A percentile compares a stretch with the other conserved stretches of the same genome.
Evolutionary conservation across 2,113 vertebrate genomes (phyloP).

Genomic region (Melanocharis versteri): DNA sequence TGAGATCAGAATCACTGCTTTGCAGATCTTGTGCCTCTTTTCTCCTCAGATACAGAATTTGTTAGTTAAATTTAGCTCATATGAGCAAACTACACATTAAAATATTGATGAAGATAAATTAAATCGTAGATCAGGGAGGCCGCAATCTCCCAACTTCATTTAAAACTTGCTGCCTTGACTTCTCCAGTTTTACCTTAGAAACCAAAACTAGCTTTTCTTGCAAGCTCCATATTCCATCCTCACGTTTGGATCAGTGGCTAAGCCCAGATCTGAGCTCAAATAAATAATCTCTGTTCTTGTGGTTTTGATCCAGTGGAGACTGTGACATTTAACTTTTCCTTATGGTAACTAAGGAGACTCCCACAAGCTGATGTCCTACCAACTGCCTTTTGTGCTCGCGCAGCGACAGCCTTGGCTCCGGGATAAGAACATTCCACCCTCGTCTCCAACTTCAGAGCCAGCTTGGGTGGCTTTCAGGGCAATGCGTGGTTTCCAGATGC

Average conservation of each 20-base stretch:
- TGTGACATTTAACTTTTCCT: constrained; percentile 53
- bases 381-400: constrained; percentile 42
- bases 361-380: constrained; percentile 60
- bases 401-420: constrained; percentile 7
- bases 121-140: background rate
- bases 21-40: background rate
- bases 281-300: background rate
- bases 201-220: background rate
- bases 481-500: constrained; percentile 24
- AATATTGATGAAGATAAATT: background rate
- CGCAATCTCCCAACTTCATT: background rate
- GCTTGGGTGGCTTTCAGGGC: constrained; percentile 45
- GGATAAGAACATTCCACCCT: constrained; percentile 46
- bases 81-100: background rate
- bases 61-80: background rate
- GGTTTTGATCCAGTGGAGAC: constrained; percentile 20
- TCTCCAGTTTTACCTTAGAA: background rate
- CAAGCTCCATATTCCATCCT: background rate
- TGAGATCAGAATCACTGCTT: background rate
- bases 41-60: background rate
- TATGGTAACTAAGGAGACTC: constrained; percentile 49
- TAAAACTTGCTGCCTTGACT: background rate
- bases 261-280: background rate
- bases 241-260: background rate
- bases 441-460: constrained; percentile 35